Evolutionary conservation across 2,113 vertebrate species (phyloP).

Genomic region (Anarhynchus alexandrinus): DNA sequence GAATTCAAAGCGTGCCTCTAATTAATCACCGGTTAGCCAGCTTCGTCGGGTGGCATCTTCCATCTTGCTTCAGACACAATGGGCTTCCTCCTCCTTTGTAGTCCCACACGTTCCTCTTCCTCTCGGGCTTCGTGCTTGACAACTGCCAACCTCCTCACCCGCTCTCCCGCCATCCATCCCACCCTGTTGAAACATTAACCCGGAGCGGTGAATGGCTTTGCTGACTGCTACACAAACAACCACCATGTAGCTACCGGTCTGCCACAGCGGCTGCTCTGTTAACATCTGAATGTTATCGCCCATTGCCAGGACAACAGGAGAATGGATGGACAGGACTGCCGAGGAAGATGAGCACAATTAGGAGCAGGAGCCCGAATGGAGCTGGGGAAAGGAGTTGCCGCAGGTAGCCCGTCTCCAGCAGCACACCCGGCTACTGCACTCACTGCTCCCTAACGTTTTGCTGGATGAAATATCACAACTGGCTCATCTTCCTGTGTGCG

Average conservation of each 20-base stretch:
- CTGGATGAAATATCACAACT: background rate
- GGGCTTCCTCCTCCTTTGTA: conserved; percentile 48
- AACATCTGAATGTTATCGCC: background rate
- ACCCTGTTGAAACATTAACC: conserved; percentile 43
- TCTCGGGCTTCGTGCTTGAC: background rate
- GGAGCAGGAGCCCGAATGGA: background rate
- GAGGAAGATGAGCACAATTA: background rate
- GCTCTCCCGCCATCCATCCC: background rate
- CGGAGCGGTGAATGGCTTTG: conserved; percentile 7
- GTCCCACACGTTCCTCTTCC: conserved; percentile 49
- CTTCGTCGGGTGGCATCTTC: background rate
- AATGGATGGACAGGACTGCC: background rate
- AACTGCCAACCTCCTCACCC: background rate
- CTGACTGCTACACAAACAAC: conserved; percentile 46
- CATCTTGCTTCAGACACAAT: conserved; percentile 40
- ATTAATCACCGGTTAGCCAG: conserved; percentile 57
- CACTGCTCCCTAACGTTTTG: rapidly evolving
- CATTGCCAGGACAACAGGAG: background rate
- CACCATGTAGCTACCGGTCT: background rate
- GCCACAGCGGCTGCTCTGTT: background rate
- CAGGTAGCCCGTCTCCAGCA: background rate
- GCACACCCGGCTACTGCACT: background rate
- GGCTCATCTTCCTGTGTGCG: background rate
- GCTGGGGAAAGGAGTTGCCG: background rate
- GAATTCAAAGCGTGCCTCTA: conserved; percentile 62